Conservation (phyloP, 2,888 invertebrate species). For the Parasteatoda lunata region DNA sequence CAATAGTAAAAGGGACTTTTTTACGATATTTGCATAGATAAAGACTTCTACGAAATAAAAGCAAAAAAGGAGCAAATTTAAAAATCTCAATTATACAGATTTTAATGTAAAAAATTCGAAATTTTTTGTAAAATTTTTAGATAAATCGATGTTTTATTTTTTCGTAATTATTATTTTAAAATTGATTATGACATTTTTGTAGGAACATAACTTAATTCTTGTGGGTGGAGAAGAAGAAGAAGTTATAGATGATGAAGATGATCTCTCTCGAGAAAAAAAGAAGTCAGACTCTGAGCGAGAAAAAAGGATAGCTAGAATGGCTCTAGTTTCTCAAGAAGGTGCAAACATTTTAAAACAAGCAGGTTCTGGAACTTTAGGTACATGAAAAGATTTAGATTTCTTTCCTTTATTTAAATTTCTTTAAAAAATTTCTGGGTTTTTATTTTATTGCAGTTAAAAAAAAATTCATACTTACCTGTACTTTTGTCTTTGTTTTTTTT, state of each 20-base stretch:
- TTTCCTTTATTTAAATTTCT: background rate
- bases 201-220: conserved; percentile 74
- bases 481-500: background rate
- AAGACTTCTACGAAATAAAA: no score
- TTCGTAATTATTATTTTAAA: no score
- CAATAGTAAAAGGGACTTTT: no score
- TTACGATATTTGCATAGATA: no score
- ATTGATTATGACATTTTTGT: background rate
- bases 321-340: conserved; percentile 86
- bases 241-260: conserved; percentile 30
- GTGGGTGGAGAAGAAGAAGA: conserved; percentile 70
- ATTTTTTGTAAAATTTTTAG: no score
- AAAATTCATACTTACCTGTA: background rate
- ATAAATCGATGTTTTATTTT: background rate
- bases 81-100: no score
- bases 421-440: background rate
- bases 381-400: background rate
- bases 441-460: background rate
- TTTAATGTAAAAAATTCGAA: no score
- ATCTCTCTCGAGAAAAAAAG: conserved; percentile 36
- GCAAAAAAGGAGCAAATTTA: no score
- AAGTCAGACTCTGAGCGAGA: conserved; percentile 60
- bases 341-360: conserved; percentile 84
- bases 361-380: conserved; percentile 83
- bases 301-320: conserved; percentile 69